Base-by-base conservation (phyloP, 2,113 vertebrate genomes). In the Oceanodroma tethys region DNA sequence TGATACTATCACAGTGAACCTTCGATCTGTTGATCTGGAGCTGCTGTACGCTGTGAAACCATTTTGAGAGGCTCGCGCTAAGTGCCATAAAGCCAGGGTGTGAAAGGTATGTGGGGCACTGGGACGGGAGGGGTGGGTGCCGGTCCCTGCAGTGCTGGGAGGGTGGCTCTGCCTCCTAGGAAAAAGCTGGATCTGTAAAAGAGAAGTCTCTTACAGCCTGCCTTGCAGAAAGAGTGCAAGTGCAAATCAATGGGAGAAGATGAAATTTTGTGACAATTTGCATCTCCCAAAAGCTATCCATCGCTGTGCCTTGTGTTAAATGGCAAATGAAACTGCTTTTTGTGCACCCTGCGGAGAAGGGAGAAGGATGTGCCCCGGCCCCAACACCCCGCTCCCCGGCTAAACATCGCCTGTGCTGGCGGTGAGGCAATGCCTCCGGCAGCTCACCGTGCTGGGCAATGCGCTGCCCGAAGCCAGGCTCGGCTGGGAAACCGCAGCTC, bases 381-480 rank as follows among this genome's bases (percentile, higher is more conserved):
- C 20, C 3, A 13, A 2, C 38, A 34, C 32, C 32, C 70, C 12
- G 26, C n/a, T 17, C 19, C 2, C 20, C 2, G 5, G 29, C 67
- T 29, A 2, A 13, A 3, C 27, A 3, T 20, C 1, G 1, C 16
- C 40, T 2, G 45, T 30, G 88, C 81, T 11, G 81, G 67, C 10
- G 13, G 8, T 0, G 9, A 65, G 56, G 78, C 22, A 0, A 19
- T 60, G 85, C 58, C 56, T 72, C n/a, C 27, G 1, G 60, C 40
- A 30, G n/a, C n/a, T 18, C 47, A 3, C 19, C 3, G 2, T 1
- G 29, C 13, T 13, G 23, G 12, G 40, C 4, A 2, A 3, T 1
- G 47, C 21, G 1, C 32, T 14, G 68, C 59, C 58, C 1, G 1
- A 25, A 36, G 50, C 26, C 68, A 11, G 36, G 45, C 75, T 67